phyloP scores from a whole-genome alignment of 92 coral and sea anemone genomes.

The Zoanthus sansibaricus region DNA sequence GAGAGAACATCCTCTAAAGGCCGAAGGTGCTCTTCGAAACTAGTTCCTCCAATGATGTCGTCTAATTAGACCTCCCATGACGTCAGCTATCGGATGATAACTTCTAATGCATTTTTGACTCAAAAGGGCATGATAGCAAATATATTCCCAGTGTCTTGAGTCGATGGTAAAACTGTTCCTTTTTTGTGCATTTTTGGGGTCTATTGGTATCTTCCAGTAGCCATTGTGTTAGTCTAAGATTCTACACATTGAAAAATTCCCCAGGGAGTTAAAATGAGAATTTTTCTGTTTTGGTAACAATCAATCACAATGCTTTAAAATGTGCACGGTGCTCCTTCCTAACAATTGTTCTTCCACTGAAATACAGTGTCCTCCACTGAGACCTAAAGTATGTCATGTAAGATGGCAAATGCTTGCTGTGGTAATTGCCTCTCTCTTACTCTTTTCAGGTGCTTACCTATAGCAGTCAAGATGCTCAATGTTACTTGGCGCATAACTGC shows the following conservation, averaged over 20 bases:
- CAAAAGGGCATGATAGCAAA: constrained; percentile 59
- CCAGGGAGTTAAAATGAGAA: constrained; percentile 63
- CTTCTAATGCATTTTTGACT: constrained; percentile 33
- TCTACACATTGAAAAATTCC: neutral
- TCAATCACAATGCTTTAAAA: neutral
- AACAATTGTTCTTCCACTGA: too few species aligned
- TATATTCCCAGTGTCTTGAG: constrained; percentile 58
- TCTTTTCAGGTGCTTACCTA: too few species aligned
- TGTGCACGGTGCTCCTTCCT: neutral
- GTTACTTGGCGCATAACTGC: too few species aligned
- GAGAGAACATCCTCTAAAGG: constrained; percentile 1
- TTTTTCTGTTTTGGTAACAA: constrained; percentile 55
- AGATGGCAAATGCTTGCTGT: too few species aligned
- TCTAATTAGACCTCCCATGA: constrained; percentile 31
- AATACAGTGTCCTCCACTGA: too few species aligned
- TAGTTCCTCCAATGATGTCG: constrained; percentile 22
- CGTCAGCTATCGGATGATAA: constrained; percentile 28
- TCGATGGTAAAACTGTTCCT: constrained; percentile 50
- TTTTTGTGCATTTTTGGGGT: constrained; percentile 24
- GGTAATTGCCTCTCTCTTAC: too few species aligned
- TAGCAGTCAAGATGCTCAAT: too few species aligned
- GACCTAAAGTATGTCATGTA: too few species aligned
- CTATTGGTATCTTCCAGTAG: constrained; percentile 60
- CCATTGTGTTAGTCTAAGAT: constrained; percentile 43
- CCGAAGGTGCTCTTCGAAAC: constrained; percentile 28